Evolutionary conservation across 2,113 vertebrate species (phyloP).

Genomic region (Ammodytes marinus): DNA sequence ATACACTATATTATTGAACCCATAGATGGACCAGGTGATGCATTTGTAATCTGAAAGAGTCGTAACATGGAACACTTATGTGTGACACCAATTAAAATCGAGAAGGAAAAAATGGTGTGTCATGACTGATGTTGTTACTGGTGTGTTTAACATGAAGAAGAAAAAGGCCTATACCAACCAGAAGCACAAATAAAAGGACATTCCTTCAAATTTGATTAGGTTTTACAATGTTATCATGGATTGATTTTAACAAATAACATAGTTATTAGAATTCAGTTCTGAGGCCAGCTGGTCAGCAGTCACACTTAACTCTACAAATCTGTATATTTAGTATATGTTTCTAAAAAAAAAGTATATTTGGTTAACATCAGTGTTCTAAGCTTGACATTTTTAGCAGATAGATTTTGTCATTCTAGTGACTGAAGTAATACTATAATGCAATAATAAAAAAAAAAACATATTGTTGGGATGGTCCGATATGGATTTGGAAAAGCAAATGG

Average conservation of each 20-base stretch:
- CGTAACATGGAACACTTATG: background rate
- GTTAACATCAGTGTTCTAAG: too few relatives aligned
- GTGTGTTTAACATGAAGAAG: background rate
- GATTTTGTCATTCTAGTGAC: too few relatives aligned
- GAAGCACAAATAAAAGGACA: background rate
- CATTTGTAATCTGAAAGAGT: slow-evolving; percentile 2
- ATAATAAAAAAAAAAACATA: too few relatives aligned
- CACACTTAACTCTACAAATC: too few relatives aligned
- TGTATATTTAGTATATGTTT: too few relatives aligned
- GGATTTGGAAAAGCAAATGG: background rate
- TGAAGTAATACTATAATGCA: too few relatives aligned
- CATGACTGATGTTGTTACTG: background rate
- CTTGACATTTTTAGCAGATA: too few relatives aligned
- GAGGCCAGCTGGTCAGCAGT: too few relatives aligned
- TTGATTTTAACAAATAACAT: background rate
- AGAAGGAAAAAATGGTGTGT: background rate
- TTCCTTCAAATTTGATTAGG: background rate
- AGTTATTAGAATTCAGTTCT: background rate
- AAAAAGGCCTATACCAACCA: background rate
- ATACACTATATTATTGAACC: slow-evolving; percentile 60
- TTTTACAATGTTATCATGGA: background rate
- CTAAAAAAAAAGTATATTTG: too few relatives aligned
- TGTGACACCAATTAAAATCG: background rate
- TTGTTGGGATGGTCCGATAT: background rate
- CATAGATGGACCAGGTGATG: slow-evolving; percentile 13